Conservation (phyloP, 2,797 vertebrate genomes). For the Sebastes hopkinsi region DNA sequence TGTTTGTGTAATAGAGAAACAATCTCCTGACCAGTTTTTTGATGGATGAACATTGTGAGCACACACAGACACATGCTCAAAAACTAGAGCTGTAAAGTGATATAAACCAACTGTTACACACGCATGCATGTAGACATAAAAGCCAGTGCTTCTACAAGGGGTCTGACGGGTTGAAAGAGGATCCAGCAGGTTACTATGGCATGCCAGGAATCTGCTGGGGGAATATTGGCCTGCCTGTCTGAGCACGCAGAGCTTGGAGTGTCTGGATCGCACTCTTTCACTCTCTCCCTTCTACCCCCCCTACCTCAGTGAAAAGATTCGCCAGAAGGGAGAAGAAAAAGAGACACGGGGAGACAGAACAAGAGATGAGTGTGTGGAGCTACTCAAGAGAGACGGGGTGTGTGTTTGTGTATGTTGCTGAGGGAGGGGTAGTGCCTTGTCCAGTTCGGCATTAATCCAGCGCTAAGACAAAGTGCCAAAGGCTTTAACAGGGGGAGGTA, state of each 20-base stretch:
- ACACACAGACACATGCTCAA: background rate
- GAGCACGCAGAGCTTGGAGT: constrained; percentile 72
- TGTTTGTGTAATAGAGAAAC: background rate
- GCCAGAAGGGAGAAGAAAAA: constrained; percentile 35
- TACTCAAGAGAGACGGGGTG: constrained; percentile 48
- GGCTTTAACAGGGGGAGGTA: constrained; percentile 73
- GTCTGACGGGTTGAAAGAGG: constrained; percentile 65
- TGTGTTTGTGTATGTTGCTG: constrained; percentile 45
- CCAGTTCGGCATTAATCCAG: constrained; percentile 76
- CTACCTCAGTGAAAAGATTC: constrained; percentile 49
- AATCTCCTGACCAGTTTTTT: background rate
- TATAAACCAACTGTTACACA: constrained; percentile 17
- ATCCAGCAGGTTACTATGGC: constrained; percentile 86
- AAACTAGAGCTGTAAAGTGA: background rate
- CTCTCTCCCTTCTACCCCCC: constrained; percentile 31
- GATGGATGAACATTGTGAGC: background rate
- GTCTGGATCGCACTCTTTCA: constrained; percentile 62
- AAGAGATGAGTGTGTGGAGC: constrained; percentile 47
- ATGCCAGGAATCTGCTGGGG: constrained; percentile 83
- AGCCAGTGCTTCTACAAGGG: constrained; percentile 41
- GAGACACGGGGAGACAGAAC: constrained; percentile 12
- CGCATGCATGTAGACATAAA: constrained; percentile 16
- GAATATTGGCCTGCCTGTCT: constrained; percentile 81
- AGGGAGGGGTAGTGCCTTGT: constrained; percentile 62
- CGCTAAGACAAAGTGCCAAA: constrained; percentile 74